Evolutionary conservation across 92 coral and sea anemone species (phyloP).

Genomic region (Hydrozoanthus gracilis): DNA sequence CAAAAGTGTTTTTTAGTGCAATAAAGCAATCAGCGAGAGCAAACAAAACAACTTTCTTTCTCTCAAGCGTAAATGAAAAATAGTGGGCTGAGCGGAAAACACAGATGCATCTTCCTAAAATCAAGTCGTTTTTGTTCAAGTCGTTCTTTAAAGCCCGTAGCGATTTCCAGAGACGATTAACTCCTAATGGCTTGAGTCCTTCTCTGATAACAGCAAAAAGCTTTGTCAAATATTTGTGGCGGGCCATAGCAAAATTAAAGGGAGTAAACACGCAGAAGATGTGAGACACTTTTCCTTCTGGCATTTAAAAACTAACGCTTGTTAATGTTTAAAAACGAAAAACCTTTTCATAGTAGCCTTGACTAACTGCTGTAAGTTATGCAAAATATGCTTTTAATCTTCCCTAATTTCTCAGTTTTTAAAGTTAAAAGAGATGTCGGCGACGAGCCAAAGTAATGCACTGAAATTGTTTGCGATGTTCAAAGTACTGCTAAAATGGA

Average conservation of each 20-base stretch:
- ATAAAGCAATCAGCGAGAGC: too few species aligned
- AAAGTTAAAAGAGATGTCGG: background rate
- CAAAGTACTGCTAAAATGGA: background rate
- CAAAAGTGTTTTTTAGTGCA: too few species aligned
- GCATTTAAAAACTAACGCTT: constrained; percentile 25
- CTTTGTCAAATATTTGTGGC: constrained; percentile 18
- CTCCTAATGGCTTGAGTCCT: background rate
- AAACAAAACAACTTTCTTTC: too few species aligned
- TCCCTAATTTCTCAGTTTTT: background rate
- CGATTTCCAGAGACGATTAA: background rate
- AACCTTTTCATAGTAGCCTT: background rate
- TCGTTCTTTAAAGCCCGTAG: background rate
- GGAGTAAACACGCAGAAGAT: background rate
- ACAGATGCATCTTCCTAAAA: background rate
- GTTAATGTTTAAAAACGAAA: constrained; percentile 3
- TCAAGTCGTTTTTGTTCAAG: background rate
- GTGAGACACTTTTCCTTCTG: background rate
- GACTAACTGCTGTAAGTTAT: background rate
- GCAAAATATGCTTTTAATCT: background rate
- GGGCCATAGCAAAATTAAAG: background rate
- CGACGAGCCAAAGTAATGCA: background rate
- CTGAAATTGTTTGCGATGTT: background rate
- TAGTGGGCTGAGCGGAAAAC: too few species aligned
- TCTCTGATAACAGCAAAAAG: background rate
- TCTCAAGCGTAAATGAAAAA: too few species aligned